Evolutionary conservation across 2,797 vertebrate species (phyloP), one percentile per base, ranked within the genome.

Genomic region (Ficedula albicollis): DNA sequence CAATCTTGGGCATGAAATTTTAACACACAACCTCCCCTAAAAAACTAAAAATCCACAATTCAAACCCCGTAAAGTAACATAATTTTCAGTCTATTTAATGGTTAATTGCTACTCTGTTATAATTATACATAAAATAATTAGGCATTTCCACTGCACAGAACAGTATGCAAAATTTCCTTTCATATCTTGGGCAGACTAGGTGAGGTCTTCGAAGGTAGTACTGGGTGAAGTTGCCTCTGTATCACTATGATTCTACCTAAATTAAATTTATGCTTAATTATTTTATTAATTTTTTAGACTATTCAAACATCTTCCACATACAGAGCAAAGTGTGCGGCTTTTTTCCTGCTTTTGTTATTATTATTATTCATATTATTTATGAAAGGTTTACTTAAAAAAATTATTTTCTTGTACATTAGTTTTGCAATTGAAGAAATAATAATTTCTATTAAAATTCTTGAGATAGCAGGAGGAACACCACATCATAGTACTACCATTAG

Each of bases 1-100:
- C 88, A 95, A 96, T 94, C 93, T 96, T 84, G 69, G 20, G 68
- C 93, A 93, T 96, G 93, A 95, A 95, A 93, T 93, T 94, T 97
- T 95, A 95, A 96, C 95, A 87, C n/a, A 13, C 2, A 17, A 32
- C 3, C 8, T 62, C 12, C 23, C 9, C 13, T 26, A 62, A 84
- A 63, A 74, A 44, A 12, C 5, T 27, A 55, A 81, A 77, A 91
- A 41, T 39, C 13, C 44, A 49, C 29, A 76, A 56, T 10, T 20
- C 25, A 84, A 52, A 10, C 1, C 3, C 11, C 15, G 3, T 49
- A 48, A 73, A 77, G 27, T 68, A 73, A 83, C 39, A 87, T n/a
- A 75, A 52, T 87, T 84, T 94, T 93, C 41, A 79, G 23, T 13
- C 38, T 44, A 38, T 79, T 94, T 91, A 26, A n/a, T n/a, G 84